Evolutionary conservation across 1,140 invertebrate genomes (phyloP).

Genomic region (Leptinotarsa undecemlineata): DNA sequence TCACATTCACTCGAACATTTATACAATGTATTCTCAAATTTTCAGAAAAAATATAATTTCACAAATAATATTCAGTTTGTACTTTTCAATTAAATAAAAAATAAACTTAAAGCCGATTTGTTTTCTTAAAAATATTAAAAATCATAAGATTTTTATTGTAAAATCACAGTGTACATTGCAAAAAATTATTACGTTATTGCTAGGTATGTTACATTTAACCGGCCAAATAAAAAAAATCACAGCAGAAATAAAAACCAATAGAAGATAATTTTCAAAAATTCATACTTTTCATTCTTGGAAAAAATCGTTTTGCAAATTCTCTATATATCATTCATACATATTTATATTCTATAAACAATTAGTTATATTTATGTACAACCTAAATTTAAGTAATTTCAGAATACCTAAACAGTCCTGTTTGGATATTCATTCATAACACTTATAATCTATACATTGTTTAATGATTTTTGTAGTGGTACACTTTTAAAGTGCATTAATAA

Average conservation of each 20-base stretch:
- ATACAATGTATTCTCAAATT: constrained; percentile 13
- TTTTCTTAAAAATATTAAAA: constrained; percentile 29
- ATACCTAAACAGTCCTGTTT: constrained; percentile 24
- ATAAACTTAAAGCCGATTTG: constrained; percentile 31
- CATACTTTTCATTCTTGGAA: constrained; percentile 26
- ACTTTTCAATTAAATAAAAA: constrained; percentile 28
- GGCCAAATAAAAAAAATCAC: constrained; percentile 37
- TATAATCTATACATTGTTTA: constrained; percentile 48
- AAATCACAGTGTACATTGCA: constrained; percentile 35
- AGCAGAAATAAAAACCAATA: constrained; percentile 31
- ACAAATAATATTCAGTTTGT: constrained; percentile 19
- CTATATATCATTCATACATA: constrained; percentile 38
- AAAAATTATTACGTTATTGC: constrained; percentile 35
- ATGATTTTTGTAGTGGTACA: constrained; percentile 47
- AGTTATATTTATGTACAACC: constrained; percentile 39
- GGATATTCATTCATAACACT: constrained; percentile 43
- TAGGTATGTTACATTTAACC: constrained; percentile 32
- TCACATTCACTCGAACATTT: constrained; percentile 25
- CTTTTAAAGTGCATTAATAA: constrained; percentile 51
- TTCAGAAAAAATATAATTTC: constrained; percentile 20
- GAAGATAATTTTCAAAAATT: constrained; percentile 24
- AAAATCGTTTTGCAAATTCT: constrained; percentile 37
- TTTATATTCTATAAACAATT: constrained; percentile 43
- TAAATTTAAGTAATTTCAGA: constrained; percentile 31
- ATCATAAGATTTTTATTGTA: constrained; percentile 28